phyloP scores from a whole-genome alignment of 2,113 vertebrate species.

The Phylloscopus trochiloides region DNA sequence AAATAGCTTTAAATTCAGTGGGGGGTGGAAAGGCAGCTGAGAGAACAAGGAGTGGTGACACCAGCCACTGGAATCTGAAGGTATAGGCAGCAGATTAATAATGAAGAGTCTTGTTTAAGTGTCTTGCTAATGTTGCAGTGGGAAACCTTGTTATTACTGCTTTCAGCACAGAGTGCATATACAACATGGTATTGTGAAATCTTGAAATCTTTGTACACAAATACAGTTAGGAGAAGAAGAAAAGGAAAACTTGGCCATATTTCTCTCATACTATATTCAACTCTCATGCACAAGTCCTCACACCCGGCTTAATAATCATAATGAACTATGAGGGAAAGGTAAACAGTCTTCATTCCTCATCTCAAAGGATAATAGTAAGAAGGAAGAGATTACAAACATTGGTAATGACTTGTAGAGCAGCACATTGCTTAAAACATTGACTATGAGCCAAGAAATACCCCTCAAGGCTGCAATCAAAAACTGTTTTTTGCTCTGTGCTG shows the following conservation, averaged over 20 bases:
- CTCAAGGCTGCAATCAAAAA: slow-evolving; percentile 53
- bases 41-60: background rate
- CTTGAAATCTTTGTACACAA: background rate
- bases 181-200: background rate
- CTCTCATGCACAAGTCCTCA: background rate
- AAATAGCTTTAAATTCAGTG: background rate
- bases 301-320: slow-evolving; percentile 33
- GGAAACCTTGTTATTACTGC: background rate
- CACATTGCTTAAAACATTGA: slow-evolving; percentile 20
- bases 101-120: background rate
- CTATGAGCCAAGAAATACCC: slow-evolving; percentile 42
- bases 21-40: background rate
- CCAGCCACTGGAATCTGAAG: background rate
- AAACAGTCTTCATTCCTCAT: slow-evolving; percentile 53
- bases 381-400: slow-evolving; percentile 37
- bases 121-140: background rate
- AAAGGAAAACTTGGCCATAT: background rate
- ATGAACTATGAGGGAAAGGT: slow-evolving; percentile 27
- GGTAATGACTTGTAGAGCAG: slow-evolving; percentile 29
- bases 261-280: background rate
- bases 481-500: slow-evolving; percentile 28
- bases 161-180: background rate
- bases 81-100: background rate
- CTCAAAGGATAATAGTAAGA: slow-evolving; percentile 7
- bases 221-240: background rate